phyloP scores from a whole-genome alignment of 2,888 invertebrate genomes.

The Coelinius sp. region DNA sequence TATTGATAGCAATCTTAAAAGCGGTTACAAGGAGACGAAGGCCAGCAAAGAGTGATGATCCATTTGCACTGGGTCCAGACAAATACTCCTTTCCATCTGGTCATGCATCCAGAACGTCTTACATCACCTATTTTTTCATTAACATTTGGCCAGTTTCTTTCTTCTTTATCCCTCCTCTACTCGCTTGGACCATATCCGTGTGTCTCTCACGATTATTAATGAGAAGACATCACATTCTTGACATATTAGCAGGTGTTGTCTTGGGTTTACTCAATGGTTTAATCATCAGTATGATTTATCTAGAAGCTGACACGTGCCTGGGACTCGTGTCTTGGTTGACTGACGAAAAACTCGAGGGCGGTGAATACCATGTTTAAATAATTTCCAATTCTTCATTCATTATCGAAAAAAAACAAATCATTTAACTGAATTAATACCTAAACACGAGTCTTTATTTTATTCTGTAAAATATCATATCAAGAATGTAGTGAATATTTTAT shows the following conservation, averaged over 20 bases:
- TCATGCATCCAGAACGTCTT: slow-evolving; percentile 88
- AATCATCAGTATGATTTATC: slow-evolving; percentile 78
- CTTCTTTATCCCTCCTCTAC: slow-evolving; percentile 76
- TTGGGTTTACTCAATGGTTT: slow-evolving; percentile 83
- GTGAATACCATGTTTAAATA: slow-evolving; percentile 78
- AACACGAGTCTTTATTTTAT: not conserved
- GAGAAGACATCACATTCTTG: slow-evolving; percentile 89
- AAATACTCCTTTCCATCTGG: slow-evolving; percentile 96
- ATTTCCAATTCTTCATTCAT: not conserved
- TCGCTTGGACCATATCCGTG: slow-evolving; percentile 83
- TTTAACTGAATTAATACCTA: not conserved
- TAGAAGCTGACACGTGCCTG: slow-evolving; percentile 76
- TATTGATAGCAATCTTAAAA: slow-evolving; percentile 84
- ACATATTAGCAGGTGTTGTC: slow-evolving; percentile 82
- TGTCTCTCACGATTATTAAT: slow-evolving; percentile 85
- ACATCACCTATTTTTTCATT: slow-evolving; percentile 82
- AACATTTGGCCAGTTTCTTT: slow-evolving; percentile 76
- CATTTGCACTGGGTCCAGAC: slow-evolving; percentile 86
- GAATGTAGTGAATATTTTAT: not conserved
- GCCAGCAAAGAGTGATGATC: slow-evolving; percentile 77
- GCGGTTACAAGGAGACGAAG: slow-evolving; percentile 83
- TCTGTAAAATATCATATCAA: slow-evolving; percentile 5
- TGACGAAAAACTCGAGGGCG: slow-evolving; percentile 80
- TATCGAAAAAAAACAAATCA: not conserved
- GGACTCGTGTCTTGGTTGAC: slow-evolving; percentile 76